Evolutionary conservation across 2,113 vertebrate species (phyloP).

Genomic region (Myotis lucifugus): DNA sequence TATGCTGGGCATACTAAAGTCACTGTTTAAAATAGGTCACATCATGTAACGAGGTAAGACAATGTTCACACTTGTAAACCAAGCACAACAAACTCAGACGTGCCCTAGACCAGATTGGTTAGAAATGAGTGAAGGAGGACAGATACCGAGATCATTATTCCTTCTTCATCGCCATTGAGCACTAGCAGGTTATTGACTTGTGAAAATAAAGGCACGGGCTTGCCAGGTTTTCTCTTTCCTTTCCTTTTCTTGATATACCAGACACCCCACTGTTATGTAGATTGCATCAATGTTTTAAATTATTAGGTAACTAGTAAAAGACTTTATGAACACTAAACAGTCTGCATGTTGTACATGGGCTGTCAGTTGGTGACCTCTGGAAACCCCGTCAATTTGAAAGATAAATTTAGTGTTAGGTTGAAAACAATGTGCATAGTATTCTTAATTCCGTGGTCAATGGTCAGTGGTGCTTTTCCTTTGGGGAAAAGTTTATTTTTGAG

Average conservation of each 20-base stretch:
- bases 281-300: neutral
- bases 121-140: neutral
- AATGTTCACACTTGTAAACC: neutral
- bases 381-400: conserved; percentile 46
- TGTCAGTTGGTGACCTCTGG: conserved; percentile 17
- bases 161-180: neutral
- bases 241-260: neutral
- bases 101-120: neutral
- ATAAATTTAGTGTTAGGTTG: conserved; percentile 57
- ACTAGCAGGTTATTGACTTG: neutral
- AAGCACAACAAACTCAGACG: neutral
- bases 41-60: neutral
- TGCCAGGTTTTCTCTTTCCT: neutral
- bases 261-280: neutral
- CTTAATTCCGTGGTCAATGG: conserved; percentile 42
- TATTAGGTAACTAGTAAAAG: neutral
- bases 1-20: neutral
- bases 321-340: neutral
- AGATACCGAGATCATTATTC: neutral
- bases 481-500: conserved; percentile 48
- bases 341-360: conserved; percentile 35
- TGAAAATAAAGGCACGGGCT: neutral
- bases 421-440: conserved; percentile 17
- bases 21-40: neutral
- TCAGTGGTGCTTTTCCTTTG: conserved; percentile 43